Evolutionary conservation across 1,140 invertebrate species (phyloP).

Genomic region (Tribolium castaneum): DNA sequence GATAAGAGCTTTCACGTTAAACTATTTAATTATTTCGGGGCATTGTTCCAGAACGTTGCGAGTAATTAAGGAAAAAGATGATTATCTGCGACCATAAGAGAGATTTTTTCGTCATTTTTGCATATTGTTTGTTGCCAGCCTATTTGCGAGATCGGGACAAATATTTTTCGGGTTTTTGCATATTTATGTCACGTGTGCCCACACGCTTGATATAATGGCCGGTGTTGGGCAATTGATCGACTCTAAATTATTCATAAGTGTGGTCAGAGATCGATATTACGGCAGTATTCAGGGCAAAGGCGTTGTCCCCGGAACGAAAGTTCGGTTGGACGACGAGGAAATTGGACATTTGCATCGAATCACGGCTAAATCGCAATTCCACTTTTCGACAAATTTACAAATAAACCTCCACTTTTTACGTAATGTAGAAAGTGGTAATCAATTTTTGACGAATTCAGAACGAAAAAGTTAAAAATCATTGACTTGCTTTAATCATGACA

Average conservation of each 20-base stretch:
- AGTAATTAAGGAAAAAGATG: constrained; percentile 16
- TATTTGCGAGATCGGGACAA: too few species aligned
- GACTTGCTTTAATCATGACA: too few species aligned
- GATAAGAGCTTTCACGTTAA: constrained; percentile 12
- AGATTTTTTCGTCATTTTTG: background rate
- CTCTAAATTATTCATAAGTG: constrained; percentile 24
- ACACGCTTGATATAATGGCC: background rate
- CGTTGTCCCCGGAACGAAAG: background rate
- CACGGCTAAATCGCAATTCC: too few species aligned
- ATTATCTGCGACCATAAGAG: background rate
- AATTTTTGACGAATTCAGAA: too few species aligned
- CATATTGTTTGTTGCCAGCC: background rate
- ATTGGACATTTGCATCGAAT: too few species aligned
- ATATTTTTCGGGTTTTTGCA: background rate
- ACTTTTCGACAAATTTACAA: too few species aligned
- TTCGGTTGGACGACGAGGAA: background rate
- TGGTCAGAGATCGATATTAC: constrained; percentile 19
- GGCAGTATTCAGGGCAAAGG: constrained; percentile 12
- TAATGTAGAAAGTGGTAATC: too few species aligned
- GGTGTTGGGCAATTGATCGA: constrained; percentile 12
- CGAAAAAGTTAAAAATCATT: too few species aligned
- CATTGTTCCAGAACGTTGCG: constrained; percentile 37
- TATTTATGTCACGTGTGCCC: background rate
- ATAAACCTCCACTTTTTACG: too few species aligned
- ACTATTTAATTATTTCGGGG: constrained; percentile 24